Base-by-base conservation (phyloP, 2,888 invertebrate genomes). In the Mystacides longicornis region DNA sequence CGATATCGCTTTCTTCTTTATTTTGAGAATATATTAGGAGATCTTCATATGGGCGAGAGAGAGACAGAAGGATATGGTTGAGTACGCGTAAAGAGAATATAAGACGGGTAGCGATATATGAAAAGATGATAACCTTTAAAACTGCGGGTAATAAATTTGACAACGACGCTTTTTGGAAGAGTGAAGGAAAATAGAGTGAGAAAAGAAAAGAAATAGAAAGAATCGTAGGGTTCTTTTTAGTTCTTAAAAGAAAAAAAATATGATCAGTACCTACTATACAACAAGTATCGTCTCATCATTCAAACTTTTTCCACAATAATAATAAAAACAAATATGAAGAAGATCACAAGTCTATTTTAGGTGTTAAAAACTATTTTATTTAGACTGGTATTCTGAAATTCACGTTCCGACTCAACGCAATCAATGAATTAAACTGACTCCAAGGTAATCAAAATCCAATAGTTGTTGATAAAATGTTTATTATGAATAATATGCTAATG, bases 221-320 rank as follows among this genome's bases (percentile, higher is more conserved):
- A n/a, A n/a, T n/a, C n/a, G n/a, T n/a, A n/a, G n/a, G n/a, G n/a
- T n/a, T n/a, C n/a, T n/a, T n/a, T 3, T 37, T 37, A 7, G 27
- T 37, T 37, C 37, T 11, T 4, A 16, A 46, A 46, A 18, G 20
- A 21, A 16, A 19, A 46, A 43, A 43, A 9, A 46, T 21, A 46
- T 46, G 37, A 37, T 37, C 14, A 14, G 4, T n/a, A 7, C 11
- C 3, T 7, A 37, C 14, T 37, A 37, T 37, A 37, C 14, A n/a
- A 37, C 14, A 37, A 37, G 22, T 33, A 23, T 48, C 49, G 21
- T 20, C 47, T 16, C 19, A 54, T 54, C 50, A 54, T 54, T 55
- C 50, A 55, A 55, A 55, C 47, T 55, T 51, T 51, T 55, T 55
- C 51, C 5, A 22, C 46, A 49, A 46, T 23, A 54, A 54, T 48